Percentiles rank a stretch among this genome's conserved stretches.
Conservation (phyloP, 1,140 invertebrate genomes). For the Acyrthosiphon pisum region DNA sequence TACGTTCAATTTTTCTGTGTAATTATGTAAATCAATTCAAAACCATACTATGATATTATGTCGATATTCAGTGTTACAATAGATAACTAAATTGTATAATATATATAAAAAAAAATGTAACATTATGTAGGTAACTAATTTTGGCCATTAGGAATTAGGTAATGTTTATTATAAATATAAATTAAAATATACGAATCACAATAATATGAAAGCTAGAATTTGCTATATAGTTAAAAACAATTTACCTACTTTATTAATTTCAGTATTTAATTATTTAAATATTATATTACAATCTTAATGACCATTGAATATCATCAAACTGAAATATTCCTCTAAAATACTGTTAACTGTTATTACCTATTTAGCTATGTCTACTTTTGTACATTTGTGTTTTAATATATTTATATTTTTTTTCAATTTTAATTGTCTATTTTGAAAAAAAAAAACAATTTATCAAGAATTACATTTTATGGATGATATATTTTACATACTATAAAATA, state of each 20-base stretch:
- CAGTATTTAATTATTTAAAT: background rate
- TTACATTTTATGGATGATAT: background rate
- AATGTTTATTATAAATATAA: too few species aligned
- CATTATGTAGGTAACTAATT: background rate
- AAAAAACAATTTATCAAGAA: background rate
- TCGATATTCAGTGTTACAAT: background rate
- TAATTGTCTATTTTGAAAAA: too few species aligned
- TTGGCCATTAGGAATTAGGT: background rate
- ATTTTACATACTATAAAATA: background rate
- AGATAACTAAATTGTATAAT: background rate
- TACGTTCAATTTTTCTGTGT: background rate
- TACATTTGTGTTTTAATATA: too few species aligned
- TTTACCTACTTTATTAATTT: background rate
- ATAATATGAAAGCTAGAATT: background rate
- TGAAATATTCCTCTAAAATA: background rate
- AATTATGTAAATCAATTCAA: background rate
- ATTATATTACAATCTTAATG: background rate
- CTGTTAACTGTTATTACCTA: background rate
- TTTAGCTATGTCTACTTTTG: background rate
- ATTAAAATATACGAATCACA: background rate
- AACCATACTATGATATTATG: background rate
- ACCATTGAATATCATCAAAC: background rate
- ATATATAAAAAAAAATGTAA: background rate
- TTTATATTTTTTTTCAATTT: background rate
- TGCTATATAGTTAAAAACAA: background rate